Percentiles rank a stretch among this genome's conserved stretches.
Conservation (phyloP, 2,113 vertebrate genomes). For the Oryzias woworae region DNA sequence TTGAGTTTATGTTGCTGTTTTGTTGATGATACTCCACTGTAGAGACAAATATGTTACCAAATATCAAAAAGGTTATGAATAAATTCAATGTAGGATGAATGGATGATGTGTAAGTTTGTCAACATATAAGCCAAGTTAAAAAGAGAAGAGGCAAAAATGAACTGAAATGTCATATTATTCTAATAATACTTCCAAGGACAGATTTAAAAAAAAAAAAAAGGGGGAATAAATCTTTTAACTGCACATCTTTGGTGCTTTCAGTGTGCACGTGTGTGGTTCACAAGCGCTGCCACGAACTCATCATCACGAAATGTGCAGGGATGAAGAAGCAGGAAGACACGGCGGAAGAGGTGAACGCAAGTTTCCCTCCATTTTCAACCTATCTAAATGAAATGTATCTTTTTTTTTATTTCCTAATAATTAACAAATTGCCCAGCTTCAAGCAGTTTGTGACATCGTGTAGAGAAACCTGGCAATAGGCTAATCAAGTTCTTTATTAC, state of each 20-base stretch:
- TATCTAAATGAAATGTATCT: constrained; percentile 11
- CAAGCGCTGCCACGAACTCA: constrained; percentile 97
- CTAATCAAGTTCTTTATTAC: too few relatives aligned
- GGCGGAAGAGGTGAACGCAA: constrained; percentile 84
- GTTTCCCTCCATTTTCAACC: background rate
- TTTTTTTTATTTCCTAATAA: background rate
- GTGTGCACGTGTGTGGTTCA: constrained; percentile 98
- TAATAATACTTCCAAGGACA: background rate
- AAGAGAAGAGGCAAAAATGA: background rate
- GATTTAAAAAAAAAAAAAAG: background rate
- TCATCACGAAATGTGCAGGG: constrained; percentile 97
- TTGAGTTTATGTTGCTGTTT: too few relatives aligned
- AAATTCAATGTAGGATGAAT: too few relatives aligned
- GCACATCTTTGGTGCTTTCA: constrained; percentile 60
- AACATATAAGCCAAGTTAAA: background rate
- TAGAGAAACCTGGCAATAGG: too few relatives aligned
- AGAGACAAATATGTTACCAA: too few relatives aligned
- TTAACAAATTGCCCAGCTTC: too few relatives aligned
- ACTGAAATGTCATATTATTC: background rate
- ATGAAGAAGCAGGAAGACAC: constrained; percentile 96
- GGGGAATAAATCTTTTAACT: background rate
- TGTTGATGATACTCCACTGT: too few relatives aligned
- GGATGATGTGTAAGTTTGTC: background rate
- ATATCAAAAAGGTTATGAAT: too few relatives aligned
- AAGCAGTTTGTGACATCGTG: too few relatives aligned